phyloP scores from a whole-genome alignment of 1,140 invertebrate species.

The Drosophila yakuba region DNA sequence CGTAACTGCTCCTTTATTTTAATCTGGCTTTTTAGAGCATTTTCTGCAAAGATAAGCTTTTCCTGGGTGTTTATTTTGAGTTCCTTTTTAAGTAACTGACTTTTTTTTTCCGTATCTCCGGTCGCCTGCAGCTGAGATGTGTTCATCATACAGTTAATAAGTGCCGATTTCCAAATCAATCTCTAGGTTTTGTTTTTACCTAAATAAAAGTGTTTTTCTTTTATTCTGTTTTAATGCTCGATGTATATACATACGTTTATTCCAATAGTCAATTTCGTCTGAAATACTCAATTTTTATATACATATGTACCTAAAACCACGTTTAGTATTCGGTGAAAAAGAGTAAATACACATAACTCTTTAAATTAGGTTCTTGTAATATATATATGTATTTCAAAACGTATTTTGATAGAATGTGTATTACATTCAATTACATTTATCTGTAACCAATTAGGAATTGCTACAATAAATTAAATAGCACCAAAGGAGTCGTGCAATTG shows the following conservation, averaged over 20 bases:
- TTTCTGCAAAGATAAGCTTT: slow-evolving; percentile 40
- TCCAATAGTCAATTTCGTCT: slow-evolving; percentile 11
- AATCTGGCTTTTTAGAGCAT: slow-evolving; percentile 56
- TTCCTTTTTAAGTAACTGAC: slow-evolving; percentile 11
- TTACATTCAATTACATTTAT: too few species aligned
- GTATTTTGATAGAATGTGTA: too few species aligned
- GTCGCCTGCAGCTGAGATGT: slow-evolving; percentile 1
- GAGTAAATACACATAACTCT: neutral
- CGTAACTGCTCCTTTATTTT: slow-evolving; percentile 66
- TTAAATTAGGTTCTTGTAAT: neutral
- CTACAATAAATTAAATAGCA: neutral
- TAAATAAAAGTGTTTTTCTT: slow-evolving; percentile 5
- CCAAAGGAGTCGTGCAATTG: neutral
- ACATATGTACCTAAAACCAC: slow-evolving; percentile 12
- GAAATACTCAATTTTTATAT: slow-evolving; percentile 5
- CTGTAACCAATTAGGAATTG: neutral
- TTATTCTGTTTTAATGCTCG: neutral
- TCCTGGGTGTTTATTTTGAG: slow-evolving; percentile 14
- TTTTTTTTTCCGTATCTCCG: slow-evolving; percentile 7
- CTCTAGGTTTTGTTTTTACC: neutral
- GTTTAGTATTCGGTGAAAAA: slow-evolving; percentile 6
- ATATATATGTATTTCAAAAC: neutral
- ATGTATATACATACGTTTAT: slow-evolving; percentile 24
- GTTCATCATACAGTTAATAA: slow-evolving; percentile 13
- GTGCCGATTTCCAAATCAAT: neutral